Conservation (phyloP, 2,888 invertebrate genomes). For the Eretmocerus hayati region DNA sequence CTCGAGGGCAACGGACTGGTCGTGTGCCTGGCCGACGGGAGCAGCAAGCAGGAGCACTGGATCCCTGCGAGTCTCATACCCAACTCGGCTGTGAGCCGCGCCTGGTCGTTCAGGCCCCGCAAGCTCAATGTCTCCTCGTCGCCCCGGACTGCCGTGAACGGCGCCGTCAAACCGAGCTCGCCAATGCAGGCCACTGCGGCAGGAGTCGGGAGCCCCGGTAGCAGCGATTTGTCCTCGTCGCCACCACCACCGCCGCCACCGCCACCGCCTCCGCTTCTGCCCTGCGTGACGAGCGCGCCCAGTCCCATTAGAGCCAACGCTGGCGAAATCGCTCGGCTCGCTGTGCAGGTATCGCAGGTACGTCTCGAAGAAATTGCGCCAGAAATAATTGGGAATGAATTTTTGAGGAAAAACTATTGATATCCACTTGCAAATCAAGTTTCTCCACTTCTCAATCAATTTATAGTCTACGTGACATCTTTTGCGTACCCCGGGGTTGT, state of each 20-base stretch:
- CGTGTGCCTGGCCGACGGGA: conserved; percentile 34
- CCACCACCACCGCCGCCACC: no score
- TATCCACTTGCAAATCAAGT: no score
- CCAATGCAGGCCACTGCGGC: not conserved
- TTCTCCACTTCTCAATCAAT: no score
- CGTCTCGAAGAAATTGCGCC: no score
- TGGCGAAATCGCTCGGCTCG: conserved; percentile 39
- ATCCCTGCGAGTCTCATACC: conserved; percentile 45
- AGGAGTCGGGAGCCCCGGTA: not conserved
- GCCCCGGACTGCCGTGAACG: conserved; percentile 25
- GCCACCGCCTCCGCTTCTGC: no score
- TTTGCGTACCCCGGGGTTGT: no score
- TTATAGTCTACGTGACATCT: no score
- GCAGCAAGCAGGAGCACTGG: conserved; percentile 41
- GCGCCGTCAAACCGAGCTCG: not conserved
- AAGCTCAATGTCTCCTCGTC: no score
- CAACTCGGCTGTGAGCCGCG: conserved; percentile 41
- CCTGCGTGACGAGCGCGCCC: conserved; percentile 30
- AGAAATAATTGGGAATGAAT: no score
- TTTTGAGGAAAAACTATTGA: no score
- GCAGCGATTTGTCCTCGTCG: conserved; percentile 1
- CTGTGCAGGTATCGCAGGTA: conserved; percentile 32
- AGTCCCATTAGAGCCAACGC: conserved; percentile 37
- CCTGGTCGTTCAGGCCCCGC: conserved; percentile 43
- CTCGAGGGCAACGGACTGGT: conserved; percentile 42